A percentile compares a stretch with the other conserved stretches of the same genome.
Conservation (phyloP, 92 coral and sea anemone genomes). For the Anthopleura xanthogrammica region DNA sequence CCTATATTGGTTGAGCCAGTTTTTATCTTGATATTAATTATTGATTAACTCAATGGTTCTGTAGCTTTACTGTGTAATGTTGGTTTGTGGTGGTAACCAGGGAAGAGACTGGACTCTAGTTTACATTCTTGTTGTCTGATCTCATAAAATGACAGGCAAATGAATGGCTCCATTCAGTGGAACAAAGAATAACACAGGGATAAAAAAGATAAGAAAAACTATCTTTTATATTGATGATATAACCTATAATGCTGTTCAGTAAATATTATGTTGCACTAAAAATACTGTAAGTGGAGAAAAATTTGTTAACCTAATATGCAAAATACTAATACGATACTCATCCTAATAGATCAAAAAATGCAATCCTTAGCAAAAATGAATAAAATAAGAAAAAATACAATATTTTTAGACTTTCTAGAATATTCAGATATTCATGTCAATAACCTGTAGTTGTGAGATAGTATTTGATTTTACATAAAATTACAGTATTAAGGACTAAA, state of each 20-base stretch:
- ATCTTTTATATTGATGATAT: background rate
- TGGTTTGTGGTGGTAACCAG: background rate
- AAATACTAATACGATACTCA: too few species aligned
- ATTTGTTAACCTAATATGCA: background rate
- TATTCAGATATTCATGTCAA: too few species aligned
- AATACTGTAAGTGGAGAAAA: background rate
- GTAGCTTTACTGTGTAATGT: background rate
- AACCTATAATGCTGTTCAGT: background rate
- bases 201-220: background rate
- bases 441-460: too few species aligned
- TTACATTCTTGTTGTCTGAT: conserved; percentile 50
- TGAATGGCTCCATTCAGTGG: conserved; percentile 20
- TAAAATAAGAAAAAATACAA: too few species aligned
- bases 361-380: too few species aligned
- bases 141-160: conserved; percentile 22
- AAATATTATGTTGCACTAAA: background rate
- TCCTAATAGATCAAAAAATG: too few species aligned
- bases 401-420: too few species aligned
- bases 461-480: too few species aligned
- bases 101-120: conserved; percentile 54
- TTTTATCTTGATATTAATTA: conserved; percentile 45
- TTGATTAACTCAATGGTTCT: conserved; percentile 37
- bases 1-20: conserved; percentile 20
- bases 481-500: too few species aligned
- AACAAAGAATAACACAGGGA: conserved; percentile 14